Conservation (phyloP, 2,888 invertebrate species). For the Nebria salina region DNA sequence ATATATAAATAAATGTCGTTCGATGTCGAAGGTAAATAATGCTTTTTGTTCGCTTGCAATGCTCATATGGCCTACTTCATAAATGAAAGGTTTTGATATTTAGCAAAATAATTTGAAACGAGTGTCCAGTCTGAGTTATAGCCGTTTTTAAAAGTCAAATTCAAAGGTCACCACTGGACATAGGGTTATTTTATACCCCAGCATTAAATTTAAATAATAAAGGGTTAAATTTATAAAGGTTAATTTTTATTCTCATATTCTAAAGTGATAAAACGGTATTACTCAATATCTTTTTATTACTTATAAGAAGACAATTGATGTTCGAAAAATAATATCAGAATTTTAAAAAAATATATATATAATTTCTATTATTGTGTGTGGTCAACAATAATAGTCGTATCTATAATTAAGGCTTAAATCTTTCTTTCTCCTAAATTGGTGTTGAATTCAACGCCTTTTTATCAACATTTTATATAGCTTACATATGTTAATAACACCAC, state of each 20-base stretch:
- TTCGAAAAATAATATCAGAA: not conserved
- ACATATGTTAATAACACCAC: slow-evolving; percentile 12
- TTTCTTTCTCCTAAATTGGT: not conserved
- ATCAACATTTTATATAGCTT: slow-evolving; percentile 12
- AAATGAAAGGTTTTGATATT: not conserved
- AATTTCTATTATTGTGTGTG: slow-evolving; percentile 2
- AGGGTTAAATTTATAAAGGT: not conserved
- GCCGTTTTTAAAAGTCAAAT: slow-evolving; percentile 18
- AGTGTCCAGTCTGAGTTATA: slow-evolving; percentile 13
- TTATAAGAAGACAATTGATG: not conserved
- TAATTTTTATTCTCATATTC: not conserved
- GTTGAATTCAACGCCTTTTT: slow-evolving; percentile 10
- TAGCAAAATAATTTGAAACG: not conserved
- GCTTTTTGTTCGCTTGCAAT: not conserved
- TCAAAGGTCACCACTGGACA: slow-evolving; percentile 16
- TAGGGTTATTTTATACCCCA: not conserved
- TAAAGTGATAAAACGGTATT: not conserved
- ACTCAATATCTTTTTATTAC: not conserved
- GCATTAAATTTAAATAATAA: not conserved
- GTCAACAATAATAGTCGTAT: not conserved
- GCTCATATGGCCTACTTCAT: not conserved
- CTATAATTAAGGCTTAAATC: slow-evolving; percentile 11
- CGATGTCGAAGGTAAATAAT: too few species aligned
- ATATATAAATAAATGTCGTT: too few species aligned
- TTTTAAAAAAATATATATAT: not conserved